Evolutionary conservation across 2,797 vertebrate species (phyloP), one percentile per base, ranked within the genome.

Genomic region (Graptemys geographica): DNA sequence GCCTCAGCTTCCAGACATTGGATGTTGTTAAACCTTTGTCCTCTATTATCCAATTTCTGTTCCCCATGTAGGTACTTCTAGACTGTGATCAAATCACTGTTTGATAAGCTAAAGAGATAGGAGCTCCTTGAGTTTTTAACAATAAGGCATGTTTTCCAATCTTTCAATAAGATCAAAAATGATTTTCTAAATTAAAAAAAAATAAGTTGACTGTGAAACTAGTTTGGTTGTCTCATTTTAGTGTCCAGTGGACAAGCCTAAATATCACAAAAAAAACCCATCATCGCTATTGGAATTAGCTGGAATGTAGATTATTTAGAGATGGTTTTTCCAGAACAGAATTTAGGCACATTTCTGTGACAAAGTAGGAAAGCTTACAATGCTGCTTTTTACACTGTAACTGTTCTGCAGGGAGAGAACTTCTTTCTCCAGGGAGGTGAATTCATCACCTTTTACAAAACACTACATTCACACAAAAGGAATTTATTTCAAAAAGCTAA

Each of bases 351-450:
- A 21, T n/a, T 69, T 69, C 62, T 37, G 16, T 37, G 62, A 69
- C 33, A 69, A 69, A 69, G n/a, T 19, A 37, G 8, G 62, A 69
- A 69, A 69, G 81, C 37, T 87, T 81, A 25, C 79, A 88, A 47
- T 74, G 88, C 27, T 87, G 83, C 44, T 89, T 87, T 57, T 65
- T 86, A 33, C n/a, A 33, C 94, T 87, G 53, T 80, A 84, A 92
- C 57, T 69, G 18, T n/a, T 69, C 12, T 31, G 28, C 57, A 62
- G 57, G 12, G 57, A 62, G 27, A 13, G 12, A 62, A 31, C 11
- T 62, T 31, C 57, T 31, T 59, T 62, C 62, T 69, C 33, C 33
- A 37, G 33, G 33, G 18, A 57, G 56, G 27, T 83, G 81, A 18
- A 81, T 69, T 83, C 55, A 15, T 55, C 81, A 88, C 33, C 49